Percentiles rank a stretch among this genome's conserved stretches.
These are phyloP conservation scores for Pangasius larnaudii DNA, from an alignment of 2,797 vertebrate species.

Conservation along the genomic window DNA sequence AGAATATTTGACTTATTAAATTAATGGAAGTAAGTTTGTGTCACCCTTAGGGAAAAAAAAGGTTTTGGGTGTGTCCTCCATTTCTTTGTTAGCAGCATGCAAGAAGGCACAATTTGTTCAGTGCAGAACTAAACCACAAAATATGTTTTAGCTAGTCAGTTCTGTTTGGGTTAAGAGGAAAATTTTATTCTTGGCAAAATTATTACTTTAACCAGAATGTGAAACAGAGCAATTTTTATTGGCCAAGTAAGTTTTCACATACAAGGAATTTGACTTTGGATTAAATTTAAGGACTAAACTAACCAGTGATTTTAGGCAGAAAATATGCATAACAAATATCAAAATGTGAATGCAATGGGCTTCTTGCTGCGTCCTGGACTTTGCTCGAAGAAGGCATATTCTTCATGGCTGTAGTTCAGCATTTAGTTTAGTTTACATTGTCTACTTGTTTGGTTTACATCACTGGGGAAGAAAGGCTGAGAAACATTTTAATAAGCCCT, in stretches of 20 bases:
- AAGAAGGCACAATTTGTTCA: neutral
- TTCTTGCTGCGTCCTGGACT: neutral
- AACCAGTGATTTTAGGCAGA: neutral
- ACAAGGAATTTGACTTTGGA: neutral
- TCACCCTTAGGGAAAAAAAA: neutral
- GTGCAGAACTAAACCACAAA: neutral
- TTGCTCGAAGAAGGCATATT: neutral
- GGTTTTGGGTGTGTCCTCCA: neutral
- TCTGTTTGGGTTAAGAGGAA: neutral
- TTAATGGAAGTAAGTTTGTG: neutral
- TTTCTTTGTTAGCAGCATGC: neutral
- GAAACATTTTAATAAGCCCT: neutral
- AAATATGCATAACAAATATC: neutral
- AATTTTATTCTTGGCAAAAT: neutral
- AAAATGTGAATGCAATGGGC: neutral
- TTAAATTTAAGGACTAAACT: neutral
- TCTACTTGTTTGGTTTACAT: neutral
- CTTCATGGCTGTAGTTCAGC: neutral
- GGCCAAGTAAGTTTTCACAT: neutral
- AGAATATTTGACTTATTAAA: neutral
- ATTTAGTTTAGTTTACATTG: neutral
- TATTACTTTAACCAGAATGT: neutral
- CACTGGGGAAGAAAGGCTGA: neutral
- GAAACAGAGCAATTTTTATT: neutral
- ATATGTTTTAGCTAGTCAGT: neutral